A percentile compares a stretch with the other conserved stretches of the same genome.
phyloP scores from a whole-genome alignment of 1,140 invertebrate species.

The Arctopsyche grandis region DNA sequence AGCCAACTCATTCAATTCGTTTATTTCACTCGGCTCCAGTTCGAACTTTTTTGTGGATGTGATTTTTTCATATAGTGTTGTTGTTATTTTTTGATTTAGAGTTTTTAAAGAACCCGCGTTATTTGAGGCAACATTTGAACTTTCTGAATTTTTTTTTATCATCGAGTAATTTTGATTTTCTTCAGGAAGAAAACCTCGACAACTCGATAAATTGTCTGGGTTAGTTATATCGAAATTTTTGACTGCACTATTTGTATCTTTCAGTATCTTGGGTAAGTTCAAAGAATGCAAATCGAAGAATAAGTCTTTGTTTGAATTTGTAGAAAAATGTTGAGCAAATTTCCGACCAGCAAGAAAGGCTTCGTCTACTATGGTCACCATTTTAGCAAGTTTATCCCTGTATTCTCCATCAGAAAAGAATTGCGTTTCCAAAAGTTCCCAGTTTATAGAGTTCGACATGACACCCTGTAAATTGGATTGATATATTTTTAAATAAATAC shows the following conservation, averaged over 20 bases:
- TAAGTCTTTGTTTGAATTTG: conserved; percentile 46
- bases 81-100: conserved; percentile 59
- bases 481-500: conserved; percentile 27
- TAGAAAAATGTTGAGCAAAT: conserved; percentile 79
- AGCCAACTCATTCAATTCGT: conserved; percentile 62
- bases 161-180: conserved; percentile 48
- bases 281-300: conserved; percentile 29
- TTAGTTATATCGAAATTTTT: conserved; percentile 52
- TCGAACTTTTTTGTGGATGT: conserved; percentile 62
- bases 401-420: conserved; percentile 87
- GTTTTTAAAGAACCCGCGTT: conserved; percentile 31
- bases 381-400: conserved; percentile 84
- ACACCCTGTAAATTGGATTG: conserved; percentile 76
- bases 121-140: background rate
- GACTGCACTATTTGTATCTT: background rate
- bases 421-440: conserved; percentile 90
- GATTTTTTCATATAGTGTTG: conserved; percentile 61
- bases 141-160: background rate
- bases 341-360: conserved; percentile 82
- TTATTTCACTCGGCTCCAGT: conserved; percentile 61
- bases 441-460: conserved; percentile 94
- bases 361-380: conserved; percentile 78
- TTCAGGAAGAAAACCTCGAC: conserved; percentile 48
- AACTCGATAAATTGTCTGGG: conserved; percentile 47
- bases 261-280: conserved; percentile 43